phyloP scores from a whole-genome alignment of 2,888 invertebrate genomes.

The Diplolepis rosae region DNA sequence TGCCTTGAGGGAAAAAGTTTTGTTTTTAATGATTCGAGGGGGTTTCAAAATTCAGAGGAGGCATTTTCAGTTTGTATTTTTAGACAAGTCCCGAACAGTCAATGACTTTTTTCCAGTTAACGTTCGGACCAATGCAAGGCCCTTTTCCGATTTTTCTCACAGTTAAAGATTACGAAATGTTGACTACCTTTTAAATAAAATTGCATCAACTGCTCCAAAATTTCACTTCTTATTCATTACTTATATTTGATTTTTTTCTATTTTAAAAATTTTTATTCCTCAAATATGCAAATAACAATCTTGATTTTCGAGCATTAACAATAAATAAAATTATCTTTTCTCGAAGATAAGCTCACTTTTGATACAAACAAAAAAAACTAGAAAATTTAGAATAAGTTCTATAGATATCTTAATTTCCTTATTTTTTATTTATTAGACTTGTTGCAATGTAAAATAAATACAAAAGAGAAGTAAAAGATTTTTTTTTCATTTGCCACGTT shows the following conservation, averaged over 20 bases:
- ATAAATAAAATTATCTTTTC: too few relatives aligned
- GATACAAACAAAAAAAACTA: too few relatives aligned
- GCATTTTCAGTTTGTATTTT: conserved; percentile 22
- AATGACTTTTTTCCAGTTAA: conserved; percentile 22
- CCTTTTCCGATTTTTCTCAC: conserved; percentile 23
- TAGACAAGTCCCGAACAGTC: conserved; percentile 13
- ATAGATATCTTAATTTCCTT: too few relatives aligned
- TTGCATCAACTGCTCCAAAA: neutral
- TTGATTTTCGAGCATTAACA: too few relatives aligned
- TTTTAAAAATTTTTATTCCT: neutral
- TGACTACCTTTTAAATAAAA: neutral
- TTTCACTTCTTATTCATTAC: neutral
- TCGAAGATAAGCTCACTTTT: too few relatives aligned
- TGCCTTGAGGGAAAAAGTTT: neutral
- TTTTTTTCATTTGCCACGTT: neutral
- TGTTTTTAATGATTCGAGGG: neutral
- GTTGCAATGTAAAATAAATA: too few relatives aligned
- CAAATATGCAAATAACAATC: too few relatives aligned
- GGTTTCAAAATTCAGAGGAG: neutral
- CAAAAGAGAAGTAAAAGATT: too few relatives aligned
- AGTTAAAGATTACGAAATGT: conserved; percentile 22
- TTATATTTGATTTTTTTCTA: neutral
- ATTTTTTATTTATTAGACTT: too few relatives aligned
- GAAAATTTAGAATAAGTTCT: too few relatives aligned
- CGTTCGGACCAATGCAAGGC: conserved; percentile 11